Base-by-base conservation (phyloP, 1,140 invertebrate genomes). In the Pantala flavescens region DNA sequence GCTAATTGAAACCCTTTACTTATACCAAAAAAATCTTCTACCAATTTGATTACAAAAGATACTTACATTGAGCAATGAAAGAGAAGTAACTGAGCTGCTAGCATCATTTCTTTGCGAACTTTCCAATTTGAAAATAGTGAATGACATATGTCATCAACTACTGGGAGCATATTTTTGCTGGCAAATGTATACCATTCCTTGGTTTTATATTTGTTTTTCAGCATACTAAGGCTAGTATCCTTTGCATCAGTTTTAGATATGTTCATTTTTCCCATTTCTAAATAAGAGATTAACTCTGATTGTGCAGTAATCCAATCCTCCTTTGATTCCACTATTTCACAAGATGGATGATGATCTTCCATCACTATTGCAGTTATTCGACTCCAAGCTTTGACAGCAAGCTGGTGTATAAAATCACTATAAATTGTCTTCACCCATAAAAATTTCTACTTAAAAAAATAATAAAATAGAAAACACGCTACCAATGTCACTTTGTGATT, bases 401-500 rank as follows among this genome's bases (percentile, higher is more conserved):
- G 75, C 85, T 87, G 75, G 28, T 82, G 82, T 24, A 74, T 73
- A 77, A 71, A 76, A 78, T 42, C 75, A 49, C 24, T 9, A 75
- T 43, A 24, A 24, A 43, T 71, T 73, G 23, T 24, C 76, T 73
- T 76, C 74, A 76, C 72, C 70, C 16, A 28, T 28, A 3, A 71
- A 72, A 70, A 75, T 75, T 76, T 79, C 78, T 43, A 43, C 75
- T 70, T 75, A 77, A 79, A 79, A 79, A 77, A 77, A 19, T 71
- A 71, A 24, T 71, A n/a, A 24, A 76, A 70, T 72, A 23, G 16
- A 42, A 73, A 24, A 73, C 81, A 81, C 81, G 12, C 3, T 84
- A 90, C 88, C 81, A 85, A 81, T 78, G 86, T 84, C 74, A 90
- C 76, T 78, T 84, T 85, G 79, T 89, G 87, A 28, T 87, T 87